Evolutionary conservation across 2,113 vertebrate genomes (phyloP).

Genomic region (Nannobrachium achirus): DNA sequence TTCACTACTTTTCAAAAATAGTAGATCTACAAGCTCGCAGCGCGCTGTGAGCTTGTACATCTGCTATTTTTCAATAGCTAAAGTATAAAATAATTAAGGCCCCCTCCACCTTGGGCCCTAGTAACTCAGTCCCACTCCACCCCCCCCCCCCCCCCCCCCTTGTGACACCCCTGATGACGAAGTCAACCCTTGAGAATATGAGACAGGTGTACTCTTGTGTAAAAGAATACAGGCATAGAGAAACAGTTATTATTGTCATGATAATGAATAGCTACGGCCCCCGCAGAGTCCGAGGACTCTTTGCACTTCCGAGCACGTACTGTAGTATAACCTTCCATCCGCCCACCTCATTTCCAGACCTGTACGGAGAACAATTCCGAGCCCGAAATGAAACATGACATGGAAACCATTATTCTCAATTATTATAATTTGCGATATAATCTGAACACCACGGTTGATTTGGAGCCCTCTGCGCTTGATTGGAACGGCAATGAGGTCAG

Average conservation of each 20-base stretch:
- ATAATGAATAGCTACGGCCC: slow-evolving; percentile 31
- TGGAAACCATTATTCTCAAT: slow-evolving; percentile 75
- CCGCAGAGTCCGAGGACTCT: background rate
- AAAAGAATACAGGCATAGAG: slow-evolving; percentile 29
- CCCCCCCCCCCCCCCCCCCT: no score
- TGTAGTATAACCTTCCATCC: no score
- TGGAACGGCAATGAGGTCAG: slow-evolving; percentile 63
- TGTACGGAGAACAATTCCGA: slow-evolving; percentile 55
- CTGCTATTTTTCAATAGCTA: no score
- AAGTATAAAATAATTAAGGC: no score
- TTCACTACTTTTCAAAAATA: no score
- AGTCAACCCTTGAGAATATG: slow-evolving; percentile 20
- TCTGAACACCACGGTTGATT: slow-evolving; percentile 67
- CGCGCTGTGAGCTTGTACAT: no score
- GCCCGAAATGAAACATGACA: slow-evolving; percentile 70
- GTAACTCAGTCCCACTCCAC: no score
- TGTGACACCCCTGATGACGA: no score
- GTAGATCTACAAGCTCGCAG: no score
- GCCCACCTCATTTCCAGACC: slow-evolving; percentile 31
- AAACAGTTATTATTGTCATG: slow-evolving; percentile 30
- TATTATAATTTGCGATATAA: slow-evolving; percentile 76
- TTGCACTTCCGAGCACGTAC: slow-evolving; percentile 7
- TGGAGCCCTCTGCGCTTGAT: slow-evolving; percentile 55
- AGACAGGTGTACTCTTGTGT: slow-evolving; percentile 33
- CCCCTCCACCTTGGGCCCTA: no score